Evolutionary conservation across 1,140 invertebrate species (phyloP), one percentile per base, ranked within the genome.

Genomic region (Asobara japonica): DNA sequence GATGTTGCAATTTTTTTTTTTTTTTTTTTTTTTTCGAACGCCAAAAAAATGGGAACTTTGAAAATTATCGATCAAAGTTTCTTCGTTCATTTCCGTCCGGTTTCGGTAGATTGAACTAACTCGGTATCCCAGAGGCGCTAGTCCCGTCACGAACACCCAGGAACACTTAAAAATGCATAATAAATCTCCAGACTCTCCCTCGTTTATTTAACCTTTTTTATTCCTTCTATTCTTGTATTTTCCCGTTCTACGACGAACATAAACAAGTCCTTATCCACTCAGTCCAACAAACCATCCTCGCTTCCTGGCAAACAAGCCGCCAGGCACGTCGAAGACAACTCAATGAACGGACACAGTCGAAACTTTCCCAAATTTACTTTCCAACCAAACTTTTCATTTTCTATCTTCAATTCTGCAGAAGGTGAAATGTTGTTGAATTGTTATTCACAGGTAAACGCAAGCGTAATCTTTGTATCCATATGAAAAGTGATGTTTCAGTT

Each of bases 181-280:
- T 16, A 62, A 29, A 29, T 31, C 29, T n/a, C n/a, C n/a, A n/a
- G n/a, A n/a, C 27, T 27, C 18, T 62, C 4, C 10, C 20, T 8
- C 4, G 18, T 38, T 2, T 69, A 6, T 61, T 16, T 56, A 33
- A 8, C 20, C 8, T 64, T 64, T 11, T 38, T 29, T 33, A 18
- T 22, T 38, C 16, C n/a, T 65, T n/a, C 3, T 3, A 41, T 67
- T 67, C 27, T 48, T 67, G 27, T 51, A 13, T 48, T 67, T 22
- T 29, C 13, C 29, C 33, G 10, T 30, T 64, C 29, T 67, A 1
- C n/a, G 22, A 27, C 0, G 36, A 66, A 41, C 74, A 78, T 78
- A 81, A 81, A 81, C 79, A 80, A 81, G 74, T 30, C 51, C 74
- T 80, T 78, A 79, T 80, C 79, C 80, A 74, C 74, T 78, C 80